These are phyloP conservation scores for Caenorhabditis drosophilae DNA, from an alignment of 2,888 invertebrate species.

Conservation along the genomic window DNA sequence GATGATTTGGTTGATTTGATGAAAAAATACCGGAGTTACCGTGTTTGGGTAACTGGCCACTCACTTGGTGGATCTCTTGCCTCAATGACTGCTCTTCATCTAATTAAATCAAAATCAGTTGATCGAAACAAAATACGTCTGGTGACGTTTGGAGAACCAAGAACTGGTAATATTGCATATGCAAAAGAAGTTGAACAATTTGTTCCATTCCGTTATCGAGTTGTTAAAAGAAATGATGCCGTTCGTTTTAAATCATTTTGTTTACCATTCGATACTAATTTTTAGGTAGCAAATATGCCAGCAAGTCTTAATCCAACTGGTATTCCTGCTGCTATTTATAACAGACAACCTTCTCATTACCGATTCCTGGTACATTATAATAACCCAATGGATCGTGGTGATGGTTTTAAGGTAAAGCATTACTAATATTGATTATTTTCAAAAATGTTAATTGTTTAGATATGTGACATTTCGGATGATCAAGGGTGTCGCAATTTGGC, in stretches of 20 bases:
- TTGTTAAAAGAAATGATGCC: constrained; percentile 64
- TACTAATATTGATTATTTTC: not conserved
- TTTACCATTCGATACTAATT: not conserved
- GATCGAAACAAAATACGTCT: constrained; percentile 54
- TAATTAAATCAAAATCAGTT: constrained; percentile 59
- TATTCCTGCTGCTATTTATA: constrained; percentile 49
- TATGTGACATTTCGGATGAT: constrained; percentile 66
- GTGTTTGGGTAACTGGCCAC: constrained; percentile 68
- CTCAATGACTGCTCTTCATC: constrained; percentile 66
- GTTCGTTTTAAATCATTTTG: constrained; percentile 34
- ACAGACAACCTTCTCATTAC: constrained; percentile 65
- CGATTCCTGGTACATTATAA: constrained; percentile 65
- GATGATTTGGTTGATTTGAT: constrained; percentile 60
- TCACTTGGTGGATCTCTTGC: constrained; percentile 67
- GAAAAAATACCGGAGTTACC: constrained; percentile 63
- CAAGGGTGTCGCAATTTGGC: constrained; percentile 64
- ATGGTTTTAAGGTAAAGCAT: constrained; percentile 42
- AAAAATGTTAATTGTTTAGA: constrained; percentile 16
- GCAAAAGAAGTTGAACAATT: constrained; percentile 65
- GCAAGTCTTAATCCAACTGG: constrained; percentile 57
- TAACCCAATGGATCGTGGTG: constrained; percentile 58
- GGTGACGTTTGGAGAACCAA: constrained; percentile 68
- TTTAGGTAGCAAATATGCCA: constrained; percentile 66
- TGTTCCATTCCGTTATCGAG: constrained; percentile 64
- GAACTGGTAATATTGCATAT: constrained; percentile 67